Evolutionary conservation across 2,797 vertebrate genomes (phyloP).

Genomic region (Neosilurus mollespiculum): DNA sequence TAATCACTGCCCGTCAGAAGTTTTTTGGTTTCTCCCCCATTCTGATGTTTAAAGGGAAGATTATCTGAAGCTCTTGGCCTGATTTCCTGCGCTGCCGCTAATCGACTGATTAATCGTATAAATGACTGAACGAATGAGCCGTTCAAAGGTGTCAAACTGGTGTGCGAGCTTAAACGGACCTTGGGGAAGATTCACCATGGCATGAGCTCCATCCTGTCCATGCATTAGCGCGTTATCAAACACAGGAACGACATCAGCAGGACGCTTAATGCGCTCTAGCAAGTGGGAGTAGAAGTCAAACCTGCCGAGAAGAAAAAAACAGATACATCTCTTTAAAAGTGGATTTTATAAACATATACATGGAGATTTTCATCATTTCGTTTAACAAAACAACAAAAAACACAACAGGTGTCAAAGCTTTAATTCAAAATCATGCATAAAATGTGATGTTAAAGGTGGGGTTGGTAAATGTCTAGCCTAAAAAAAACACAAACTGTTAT

Average conservation of each 20-base stretch:
- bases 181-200: conserved; percentile 64
- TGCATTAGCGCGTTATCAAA: conserved; percentile 74
- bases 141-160: background rate
- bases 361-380: too few relatives aligned
- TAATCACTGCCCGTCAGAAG: too few relatives aligned
- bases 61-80: background rate
- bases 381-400: too few relatives aligned
- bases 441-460: too few relatives aligned
- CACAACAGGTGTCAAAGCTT: too few relatives aligned
- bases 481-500: too few relatives aligned
- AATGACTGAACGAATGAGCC: background rate
- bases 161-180: conserved; percentile 55
- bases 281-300: conserved; percentile 71
- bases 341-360: too few relatives aligned
- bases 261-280: conserved; percentile 59
- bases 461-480: too few relatives aligned
- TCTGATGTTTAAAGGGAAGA: background rate
- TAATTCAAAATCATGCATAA: too few relatives aligned
- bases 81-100: background rate
- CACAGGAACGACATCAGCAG: conserved; percentile 67
- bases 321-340: background rate
- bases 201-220: conserved; percentile 69
- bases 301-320: conserved; percentile 58
- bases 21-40: too few relatives aligned
- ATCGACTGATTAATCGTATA: background rate